phyloP scores from a whole-genome alignment of 1,140 invertebrate genomes.

The Drosophila auraria region DNA sequence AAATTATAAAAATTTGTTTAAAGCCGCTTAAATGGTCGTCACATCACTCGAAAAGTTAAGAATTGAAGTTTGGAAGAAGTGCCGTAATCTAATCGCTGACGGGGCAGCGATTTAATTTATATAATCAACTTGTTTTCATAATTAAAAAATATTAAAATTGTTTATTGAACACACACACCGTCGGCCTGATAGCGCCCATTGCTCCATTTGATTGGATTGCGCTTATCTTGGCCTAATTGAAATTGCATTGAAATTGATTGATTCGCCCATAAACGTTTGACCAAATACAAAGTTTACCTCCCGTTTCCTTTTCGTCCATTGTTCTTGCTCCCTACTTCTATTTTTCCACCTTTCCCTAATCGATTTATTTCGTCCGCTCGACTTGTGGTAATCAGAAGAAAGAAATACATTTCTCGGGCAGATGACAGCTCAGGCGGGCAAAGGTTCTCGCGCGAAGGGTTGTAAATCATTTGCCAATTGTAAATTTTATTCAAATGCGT shows the following conservation, averaged over 20 bases:
- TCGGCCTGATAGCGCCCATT: constrained; percentile 35
- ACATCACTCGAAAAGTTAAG: constrained; percentile 69
- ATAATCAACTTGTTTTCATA: constrained; percentile 84
- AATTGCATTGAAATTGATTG: constrained; percentile 84
- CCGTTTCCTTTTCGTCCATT: constrained; percentile 17
- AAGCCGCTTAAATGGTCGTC: constrained; percentile 80
- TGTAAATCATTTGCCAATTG: constrained; percentile 40
- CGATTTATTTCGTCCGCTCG: constrained; percentile 64
- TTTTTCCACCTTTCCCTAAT: constrained; percentile 50
- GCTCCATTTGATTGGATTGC: constrained; percentile 72
- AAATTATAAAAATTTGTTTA: constrained; percentile 82
- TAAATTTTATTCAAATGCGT: constrained; percentile 43
- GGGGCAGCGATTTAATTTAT: constrained; percentile 82
- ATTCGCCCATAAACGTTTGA: constrained; percentile 72
- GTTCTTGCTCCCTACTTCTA: background rate
- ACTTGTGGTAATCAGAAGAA: constrained; percentile 47
- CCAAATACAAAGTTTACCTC: constrained; percentile 35
- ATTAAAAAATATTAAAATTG: constrained; percentile 84
- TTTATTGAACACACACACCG: constrained; percentile 66
- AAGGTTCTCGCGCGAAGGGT: constrained; percentile 14
- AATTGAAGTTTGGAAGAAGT: constrained; percentile 32
- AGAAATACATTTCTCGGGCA: background rate
- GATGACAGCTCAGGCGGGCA: constrained; percentile 25
- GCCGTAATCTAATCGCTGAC: constrained; percentile 67
- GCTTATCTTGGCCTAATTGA: constrained; percentile 78